phyloP scores from a whole-genome alignment of 2,113 vertebrate species.

The Phrynocephalus versicolor region DNA sequence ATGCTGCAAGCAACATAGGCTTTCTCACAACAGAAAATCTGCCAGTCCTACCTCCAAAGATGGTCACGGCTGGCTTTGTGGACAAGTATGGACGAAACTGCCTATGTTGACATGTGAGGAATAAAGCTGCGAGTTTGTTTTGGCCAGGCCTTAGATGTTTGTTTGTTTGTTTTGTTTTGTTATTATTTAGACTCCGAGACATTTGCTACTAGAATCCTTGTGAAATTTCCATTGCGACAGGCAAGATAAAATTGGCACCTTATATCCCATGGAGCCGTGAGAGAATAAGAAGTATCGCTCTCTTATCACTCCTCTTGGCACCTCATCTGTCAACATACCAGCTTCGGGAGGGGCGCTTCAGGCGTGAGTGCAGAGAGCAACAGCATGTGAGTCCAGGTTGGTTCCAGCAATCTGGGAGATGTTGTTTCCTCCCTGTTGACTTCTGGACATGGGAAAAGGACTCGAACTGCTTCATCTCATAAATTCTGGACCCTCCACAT shows the following conservation, averaged over 20 bases:
- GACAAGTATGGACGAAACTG: not conserved
- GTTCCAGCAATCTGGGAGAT: not conserved
- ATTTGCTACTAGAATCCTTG: too few species aligned
- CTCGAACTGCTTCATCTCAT: not conserved
- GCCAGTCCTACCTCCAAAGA: not conserved
- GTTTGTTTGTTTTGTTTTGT: too few species aligned
- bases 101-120: not conserved
- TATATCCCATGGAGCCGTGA: not conserved
- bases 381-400: not conserved
- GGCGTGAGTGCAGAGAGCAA: not conserved
- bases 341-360: not conserved
- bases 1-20: not conserved
- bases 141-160: not conserved
- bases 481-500: not conserved
- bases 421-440: not conserved
- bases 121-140: not conserved
- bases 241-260: not conserved
- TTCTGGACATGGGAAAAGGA: not conserved
- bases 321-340: not conserved
- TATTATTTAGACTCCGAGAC: not conserved
- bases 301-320: constrained; percentile 7
- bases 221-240: not conserved
- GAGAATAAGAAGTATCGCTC: not conserved
- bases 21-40: not conserved
- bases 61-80: too few species aligned